phyloP scores from a whole-genome alignment of 2,888 invertebrate species.

The Caprella mutica region DNA sequence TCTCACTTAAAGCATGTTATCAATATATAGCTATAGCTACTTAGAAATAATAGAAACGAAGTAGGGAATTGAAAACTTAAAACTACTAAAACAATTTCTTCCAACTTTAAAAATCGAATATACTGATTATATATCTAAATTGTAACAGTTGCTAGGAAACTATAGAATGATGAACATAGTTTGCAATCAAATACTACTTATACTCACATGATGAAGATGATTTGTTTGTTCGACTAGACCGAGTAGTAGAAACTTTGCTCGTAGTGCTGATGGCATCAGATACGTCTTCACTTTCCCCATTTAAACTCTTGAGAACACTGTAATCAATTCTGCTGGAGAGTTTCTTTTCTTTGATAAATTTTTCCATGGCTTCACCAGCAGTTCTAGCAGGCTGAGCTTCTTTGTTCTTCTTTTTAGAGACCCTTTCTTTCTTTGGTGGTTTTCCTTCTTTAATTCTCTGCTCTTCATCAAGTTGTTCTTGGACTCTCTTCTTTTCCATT shows the following conservation, averaged over 20 bases:
- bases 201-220: not conserved
- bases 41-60: too few species aligned
- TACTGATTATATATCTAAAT: too few species aligned
- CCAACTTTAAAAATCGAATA: too few species aligned
- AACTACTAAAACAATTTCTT: too few species aligned
- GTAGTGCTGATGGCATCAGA: constrained; percentile 3
- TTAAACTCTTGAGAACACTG: constrained; percentile 78
- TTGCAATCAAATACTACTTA: too few species aligned
- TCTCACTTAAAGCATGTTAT: too few species aligned
- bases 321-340: constrained; percentile 96
- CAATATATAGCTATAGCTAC: too few species aligned
- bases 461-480: constrained; percentile 64
- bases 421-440: constrained; percentile 65
- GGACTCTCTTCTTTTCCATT: constrained; percentile 73
- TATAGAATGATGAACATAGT: too few species aligned
- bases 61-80: too few species aligned
- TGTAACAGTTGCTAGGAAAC: too few species aligned
- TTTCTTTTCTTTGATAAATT: constrained; percentile 89
- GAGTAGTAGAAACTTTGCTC: not conserved
- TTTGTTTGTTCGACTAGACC: not conserved
- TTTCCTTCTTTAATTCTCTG: constrained; percentile 77
- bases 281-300: constrained; percentile 36
- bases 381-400: constrained; percentile 45
- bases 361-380: constrained; percentile 82
- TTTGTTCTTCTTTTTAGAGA: constrained; percentile 53